Conservation (phyloP, 2,888 invertebrate genomes). For the Apamea crenata region DNA sequence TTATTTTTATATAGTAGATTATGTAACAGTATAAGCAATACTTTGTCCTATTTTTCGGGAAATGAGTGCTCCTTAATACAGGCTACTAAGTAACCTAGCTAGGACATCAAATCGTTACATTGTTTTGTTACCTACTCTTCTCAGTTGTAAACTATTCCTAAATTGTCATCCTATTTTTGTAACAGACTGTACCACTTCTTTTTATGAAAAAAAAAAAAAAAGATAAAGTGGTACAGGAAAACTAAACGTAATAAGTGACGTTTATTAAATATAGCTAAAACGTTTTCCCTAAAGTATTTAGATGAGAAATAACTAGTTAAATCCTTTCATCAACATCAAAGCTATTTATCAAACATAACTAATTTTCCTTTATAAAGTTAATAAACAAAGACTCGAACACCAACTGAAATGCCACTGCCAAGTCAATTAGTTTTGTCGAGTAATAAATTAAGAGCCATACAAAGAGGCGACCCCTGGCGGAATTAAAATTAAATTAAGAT, state of each 20-base stretch:
- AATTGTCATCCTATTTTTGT: no score
- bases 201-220: no score
- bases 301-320: neutral
- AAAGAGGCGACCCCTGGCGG: slow-evolving; percentile 22
- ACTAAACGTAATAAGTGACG: neutral
- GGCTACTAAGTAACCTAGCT: no score
- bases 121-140: no score
- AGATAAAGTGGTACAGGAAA: neutral
- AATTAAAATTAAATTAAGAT: slow-evolving; percentile 44
- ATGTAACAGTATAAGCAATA: no score
- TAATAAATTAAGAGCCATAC: slow-evolving; percentile 28
- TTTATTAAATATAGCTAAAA: neutral
- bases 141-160: no score
- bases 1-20: no score
- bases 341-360: neutral
- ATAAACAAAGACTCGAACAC: slow-evolving; percentile 14
- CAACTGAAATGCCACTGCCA: slow-evolving; percentile 35
- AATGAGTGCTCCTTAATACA: no score
- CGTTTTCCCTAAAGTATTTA: neutral
- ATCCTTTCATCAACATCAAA: slow-evolving; percentile 19
- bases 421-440: slow-evolving; percentile 31
- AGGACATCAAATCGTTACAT: no score
- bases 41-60: no score
- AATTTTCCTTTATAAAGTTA: slow-evolving; percentile 8
- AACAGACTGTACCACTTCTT: no score